phyloP scores from a whole-genome alignment of 2,888 invertebrate genomes.

The Cosmopolites sordidus region DNA sequence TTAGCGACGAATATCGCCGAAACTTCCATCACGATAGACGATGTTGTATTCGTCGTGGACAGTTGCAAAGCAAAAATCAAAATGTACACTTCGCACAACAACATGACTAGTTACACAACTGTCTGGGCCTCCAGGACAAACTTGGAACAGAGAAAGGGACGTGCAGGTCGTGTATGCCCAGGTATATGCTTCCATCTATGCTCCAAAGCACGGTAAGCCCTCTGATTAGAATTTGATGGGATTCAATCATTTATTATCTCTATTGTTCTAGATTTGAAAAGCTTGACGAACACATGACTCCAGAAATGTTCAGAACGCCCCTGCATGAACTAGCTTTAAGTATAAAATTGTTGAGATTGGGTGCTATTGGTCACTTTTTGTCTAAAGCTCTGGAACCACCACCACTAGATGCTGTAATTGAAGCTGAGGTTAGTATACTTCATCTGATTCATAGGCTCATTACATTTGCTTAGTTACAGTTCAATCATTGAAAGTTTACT shows the following conservation, averaged over 20 bases:
- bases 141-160: slow-evolving; percentile 85
- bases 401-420: slow-evolving; percentile 95
- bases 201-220: slow-evolving; percentile 56
- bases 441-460: too few relatives aligned
- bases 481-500: too few relatives aligned
- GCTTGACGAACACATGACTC: slow-evolving; percentile 86
- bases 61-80: slow-evolving; percentile 97
- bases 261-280: slow-evolving; percentile 55
- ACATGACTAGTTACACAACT: slow-evolving; percentile 97
- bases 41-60: slow-evolving; percentile 96
- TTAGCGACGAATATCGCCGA: slow-evolving; percentile 98
- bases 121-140: slow-evolving; percentile 95
- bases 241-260: neutral
- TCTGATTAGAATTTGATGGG: neutral
- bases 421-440: slow-evolving; percentile 70
- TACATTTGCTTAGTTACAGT: too few relatives aligned
- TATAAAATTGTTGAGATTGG: slow-evolving; percentile 84
- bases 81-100: slow-evolving; percentile 95
- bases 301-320: slow-evolving; percentile 97
- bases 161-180: slow-evolving; percentile 91
- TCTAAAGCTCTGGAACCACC: slow-evolving; percentile 96
- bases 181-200: slow-evolving; percentile 95
- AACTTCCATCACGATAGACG: slow-evolving; percentile 96
- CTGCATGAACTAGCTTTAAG: slow-evolving; percentile 91
- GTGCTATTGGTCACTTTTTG: slow-evolving; percentile 89